phyloP scores from a whole-genome alignment of 2,888 invertebrate species.

The Cantharis nigra region DNA sequence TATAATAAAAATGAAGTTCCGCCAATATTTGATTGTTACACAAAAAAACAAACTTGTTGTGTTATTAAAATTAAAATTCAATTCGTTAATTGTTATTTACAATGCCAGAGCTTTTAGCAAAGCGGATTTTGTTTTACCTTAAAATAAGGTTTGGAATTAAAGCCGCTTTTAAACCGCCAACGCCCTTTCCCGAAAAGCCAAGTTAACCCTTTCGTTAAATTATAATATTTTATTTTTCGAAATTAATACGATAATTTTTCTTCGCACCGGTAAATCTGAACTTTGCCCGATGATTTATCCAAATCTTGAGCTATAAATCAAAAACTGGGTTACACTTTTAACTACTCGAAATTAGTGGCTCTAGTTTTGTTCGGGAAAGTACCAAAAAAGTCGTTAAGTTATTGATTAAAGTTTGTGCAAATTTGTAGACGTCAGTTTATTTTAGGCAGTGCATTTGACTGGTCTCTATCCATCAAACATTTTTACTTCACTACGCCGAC shows the following conservation, averaged over 20 bases:
- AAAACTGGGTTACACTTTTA: not conserved
- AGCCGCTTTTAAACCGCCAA: not conserved
- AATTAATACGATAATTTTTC: not conserved
- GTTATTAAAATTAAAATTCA: not conserved
- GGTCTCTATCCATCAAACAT: constrained; percentile 14
- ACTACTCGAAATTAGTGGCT: not conserved
- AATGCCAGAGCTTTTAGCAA: not conserved
- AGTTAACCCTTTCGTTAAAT: not conserved
- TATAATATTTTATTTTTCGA: not conserved
- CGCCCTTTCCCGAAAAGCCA: not conserved
- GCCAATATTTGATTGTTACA: not conserved
- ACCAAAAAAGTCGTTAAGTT: not conserved
- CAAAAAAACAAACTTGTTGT: not conserved
- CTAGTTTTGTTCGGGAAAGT: not conserved
- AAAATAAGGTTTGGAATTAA: not conserved
- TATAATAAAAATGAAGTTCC: not conserved
- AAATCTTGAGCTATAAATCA: not conserved
- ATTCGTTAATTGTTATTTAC: not conserved
- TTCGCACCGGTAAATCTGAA: not conserved
- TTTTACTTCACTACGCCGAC: constrained; percentile 8
- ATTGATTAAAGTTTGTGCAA: not conserved
- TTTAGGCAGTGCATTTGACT: constrained; percentile 5
- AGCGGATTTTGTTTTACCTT: not conserved
- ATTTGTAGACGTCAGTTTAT: constrained; percentile 1
- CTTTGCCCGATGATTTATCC: not conserved